Evolutionary conservation across 2,888 invertebrate species (phyloP), one percentile per base, ranked within the genome.

Genomic region (Steromphala cineraria): DNA sequence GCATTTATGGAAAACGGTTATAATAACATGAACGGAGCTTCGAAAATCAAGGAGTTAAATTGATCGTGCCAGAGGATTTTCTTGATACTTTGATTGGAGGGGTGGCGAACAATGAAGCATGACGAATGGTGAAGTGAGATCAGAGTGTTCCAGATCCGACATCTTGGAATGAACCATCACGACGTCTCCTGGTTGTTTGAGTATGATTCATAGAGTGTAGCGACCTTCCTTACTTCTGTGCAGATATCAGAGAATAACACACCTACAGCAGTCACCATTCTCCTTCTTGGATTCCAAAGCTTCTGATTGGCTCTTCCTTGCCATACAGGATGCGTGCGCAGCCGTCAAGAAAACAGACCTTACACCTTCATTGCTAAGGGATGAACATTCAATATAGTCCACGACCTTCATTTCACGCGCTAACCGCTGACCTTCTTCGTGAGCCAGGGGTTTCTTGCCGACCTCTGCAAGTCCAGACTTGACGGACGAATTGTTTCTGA

Each of bases 351-450:
- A 75, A 19, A 75, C 75, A 2, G 75, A 75, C 15, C 24, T 75
- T 21, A 75, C 75, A 21, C 75, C 75, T 5, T 75, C 75, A 21
- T 75, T 75, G 24, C 24, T 75, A 8, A 75, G 52, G 15, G 75
- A 40, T 8, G 75, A 75, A 75, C 75, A 75, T 24, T 75, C 75
- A 17, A 75, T 24, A 52, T 75, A 75, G 75, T 75, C 75, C 52
- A 52, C 75, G 15, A 52, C 75, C 24, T 52, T 40, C 52, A 75
- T 52, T 4, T 52, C 46, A 21, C 52, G 40, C 19, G 75, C 75
- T 13, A 52, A 40, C 46, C 24, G 21, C 8, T 46, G 75, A 52
- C 75, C 75, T 52, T 75, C 75, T 24, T 75, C 52, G 53, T 75
- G 75, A 2, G 21, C 13, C 19, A 75, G 53, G 17, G 52, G 75